Conservation (phyloP, 1,140 invertebrate genomes). For the Schmidtea mediterranea region DNA sequence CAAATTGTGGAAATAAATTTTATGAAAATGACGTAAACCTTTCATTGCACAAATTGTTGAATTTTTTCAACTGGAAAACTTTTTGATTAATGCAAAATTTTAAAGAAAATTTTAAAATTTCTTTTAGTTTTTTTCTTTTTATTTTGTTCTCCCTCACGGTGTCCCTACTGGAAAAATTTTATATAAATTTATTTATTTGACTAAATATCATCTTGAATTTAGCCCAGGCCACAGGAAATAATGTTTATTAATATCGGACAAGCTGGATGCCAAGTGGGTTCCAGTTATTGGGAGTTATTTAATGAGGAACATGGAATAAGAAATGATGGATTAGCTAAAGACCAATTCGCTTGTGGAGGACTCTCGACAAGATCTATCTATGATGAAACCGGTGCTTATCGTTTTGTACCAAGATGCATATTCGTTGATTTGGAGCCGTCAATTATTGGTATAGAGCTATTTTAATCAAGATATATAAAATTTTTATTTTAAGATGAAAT, state of each 20-base stretch:
- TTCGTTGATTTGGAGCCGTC: slow-evolving; percentile 56
- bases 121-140: no score
- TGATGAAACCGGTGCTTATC: slow-evolving; percentile 35
- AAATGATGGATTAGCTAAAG: slow-evolving; percentile 15
- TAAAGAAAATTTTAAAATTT: no score
- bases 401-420: slow-evolving; percentile 46
- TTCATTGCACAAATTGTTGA: no score
- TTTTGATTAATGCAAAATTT: no score
- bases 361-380: slow-evolving; percentile 19
- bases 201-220: no score
- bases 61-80: no score
- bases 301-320: not conserved
- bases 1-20: no score
- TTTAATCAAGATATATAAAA: not conserved
- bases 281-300: not conserved
- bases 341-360: slow-evolving; percentile 6
- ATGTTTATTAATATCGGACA: slow-evolving; percentile 31
- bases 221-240: slow-evolving; percentile 33
- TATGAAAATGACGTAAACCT: no score
- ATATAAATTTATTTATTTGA: no score
- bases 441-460: slow-evolving; percentile 36
- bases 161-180: no score
- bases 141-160: no score
- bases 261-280: not conserved
- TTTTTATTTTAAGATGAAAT: slow-evolving; percentile 9